Evolutionary conservation across 2,888 invertebrate species (phyloP).

Genomic region (Agrilus biguttatus): DNA sequence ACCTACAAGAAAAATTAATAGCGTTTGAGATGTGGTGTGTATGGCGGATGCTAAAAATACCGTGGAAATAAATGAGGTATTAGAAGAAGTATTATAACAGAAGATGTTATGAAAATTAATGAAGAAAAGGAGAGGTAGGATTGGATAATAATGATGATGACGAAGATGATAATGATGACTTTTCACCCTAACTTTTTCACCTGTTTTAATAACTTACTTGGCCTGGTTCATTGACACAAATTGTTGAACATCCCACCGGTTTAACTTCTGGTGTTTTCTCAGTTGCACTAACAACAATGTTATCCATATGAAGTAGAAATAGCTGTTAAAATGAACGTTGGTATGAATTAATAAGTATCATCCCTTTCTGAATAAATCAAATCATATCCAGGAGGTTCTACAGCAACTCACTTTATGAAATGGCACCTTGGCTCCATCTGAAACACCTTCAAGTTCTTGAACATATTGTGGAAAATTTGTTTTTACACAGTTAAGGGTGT

Average conservation of each 20-base stretch:
- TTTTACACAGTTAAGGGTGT: slow-evolving; percentile 52
- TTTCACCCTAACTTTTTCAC: too few relatives aligned
- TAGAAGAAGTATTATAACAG: too few relatives aligned
- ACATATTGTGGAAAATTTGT: slow-evolving; percentile 68
- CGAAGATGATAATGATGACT: too few relatives aligned
- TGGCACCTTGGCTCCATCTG: slow-evolving; percentile 71
- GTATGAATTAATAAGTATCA: slow-evolving; percentile 4
- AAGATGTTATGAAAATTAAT: too few relatives aligned
- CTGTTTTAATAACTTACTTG: slow-evolving; percentile 35
- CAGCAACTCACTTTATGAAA: slow-evolving; percentile 54
- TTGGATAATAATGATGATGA: too few relatives aligned
- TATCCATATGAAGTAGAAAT: slow-evolving; percentile 73
- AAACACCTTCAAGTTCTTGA: slow-evolving; percentile 69
- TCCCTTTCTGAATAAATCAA: background rate
- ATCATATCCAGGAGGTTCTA: too few relatives aligned
- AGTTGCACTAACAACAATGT: slow-evolving; percentile 49
- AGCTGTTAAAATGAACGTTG: slow-evolving; percentile 39
- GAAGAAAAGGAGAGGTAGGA: too few relatives aligned
- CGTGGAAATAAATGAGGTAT: too few relatives aligned
- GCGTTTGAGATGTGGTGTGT: too few relatives aligned
- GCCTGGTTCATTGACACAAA: slow-evolving; percentile 53
- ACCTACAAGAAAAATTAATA: too few relatives aligned
- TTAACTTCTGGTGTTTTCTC: slow-evolving; percentile 32
- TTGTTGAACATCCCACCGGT: slow-evolving; percentile 64
- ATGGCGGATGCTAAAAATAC: too few relatives aligned